These are phyloP conservation scores for Larimichthys crocea DNA, from an alignment of 2,113 vertebrate genomes.

Conservation along the genomic window DNA sequence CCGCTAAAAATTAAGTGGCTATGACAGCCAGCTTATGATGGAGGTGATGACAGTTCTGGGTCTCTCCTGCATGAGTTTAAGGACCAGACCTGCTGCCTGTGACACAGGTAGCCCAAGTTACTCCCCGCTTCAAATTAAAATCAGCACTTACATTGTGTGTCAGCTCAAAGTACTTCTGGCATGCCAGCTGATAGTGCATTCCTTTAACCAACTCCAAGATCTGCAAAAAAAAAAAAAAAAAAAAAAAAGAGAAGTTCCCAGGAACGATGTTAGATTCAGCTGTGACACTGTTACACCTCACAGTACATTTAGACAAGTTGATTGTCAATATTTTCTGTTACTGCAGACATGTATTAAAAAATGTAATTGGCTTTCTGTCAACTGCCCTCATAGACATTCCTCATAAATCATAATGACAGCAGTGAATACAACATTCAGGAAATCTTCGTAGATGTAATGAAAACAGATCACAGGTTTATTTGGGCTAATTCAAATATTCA, in stretches of 20 bases:
- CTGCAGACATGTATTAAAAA: slow-evolving; percentile 19
- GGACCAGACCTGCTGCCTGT: slow-evolving; percentile 47
- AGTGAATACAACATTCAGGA: slow-evolving; percentile 29
- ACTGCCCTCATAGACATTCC: slow-evolving; percentile 8
- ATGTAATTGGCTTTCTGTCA: slow-evolving; percentile 28
- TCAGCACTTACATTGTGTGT: slow-evolving; percentile 92
- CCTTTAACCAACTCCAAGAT: slow-evolving; percentile 97
- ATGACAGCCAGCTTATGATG: slow-evolving; percentile 74
- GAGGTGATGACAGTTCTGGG: slow-evolving; percentile 62
- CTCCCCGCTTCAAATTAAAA: slow-evolving; percentile 58
- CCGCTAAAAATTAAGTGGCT: slow-evolving; percentile 72
- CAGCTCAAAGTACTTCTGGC: slow-evolving; percentile 98
- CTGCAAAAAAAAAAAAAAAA: slow-evolving; percentile 75
- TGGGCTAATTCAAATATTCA: slow-evolving; percentile 50
- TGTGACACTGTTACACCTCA: not conserved
- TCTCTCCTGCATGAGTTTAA: slow-evolving; percentile 45
- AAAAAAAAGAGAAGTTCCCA: slow-evolving; percentile 1
- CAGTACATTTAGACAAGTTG: not conserved
- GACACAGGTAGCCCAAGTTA: slow-evolving; percentile 52
- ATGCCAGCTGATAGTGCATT: slow-evolving; percentile 97
- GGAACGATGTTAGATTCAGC: not conserved
- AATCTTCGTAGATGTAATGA: slow-evolving; percentile 37
- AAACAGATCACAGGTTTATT: slow-evolving; percentile 48
- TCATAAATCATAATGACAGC: slow-evolving; percentile 47
- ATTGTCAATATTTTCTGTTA: not conserved